Conservation (phyloP, 2,113 vertebrate species). For the Epinephelus lanceolatus region DNA sequence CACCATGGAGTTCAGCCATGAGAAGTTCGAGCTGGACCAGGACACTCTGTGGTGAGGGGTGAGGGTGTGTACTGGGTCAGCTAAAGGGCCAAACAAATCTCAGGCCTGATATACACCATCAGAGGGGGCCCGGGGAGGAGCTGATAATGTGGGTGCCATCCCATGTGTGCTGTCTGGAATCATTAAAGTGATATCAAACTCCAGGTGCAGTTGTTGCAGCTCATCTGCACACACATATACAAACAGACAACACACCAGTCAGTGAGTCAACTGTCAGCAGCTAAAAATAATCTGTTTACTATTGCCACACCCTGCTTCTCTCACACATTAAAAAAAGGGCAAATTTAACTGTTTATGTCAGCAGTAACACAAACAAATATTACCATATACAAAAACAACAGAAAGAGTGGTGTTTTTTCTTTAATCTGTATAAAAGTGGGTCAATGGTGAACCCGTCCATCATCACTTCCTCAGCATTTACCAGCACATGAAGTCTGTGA, state of each 20-base stretch:
- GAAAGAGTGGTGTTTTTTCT: not conserved
- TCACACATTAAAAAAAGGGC: not conserved
- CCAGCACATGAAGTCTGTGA: not conserved
- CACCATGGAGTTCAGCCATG: not conserved
- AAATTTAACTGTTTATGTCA: conserved; percentile 3
- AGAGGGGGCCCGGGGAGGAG: not conserved
- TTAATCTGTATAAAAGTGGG: not conserved
- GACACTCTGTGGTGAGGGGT: not conserved
- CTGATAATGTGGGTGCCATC: not conserved
- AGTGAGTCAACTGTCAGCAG: conserved; percentile 2
- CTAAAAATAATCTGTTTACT: conserved; percentile 59
- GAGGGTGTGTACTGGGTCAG: not conserved
- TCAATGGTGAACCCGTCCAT: too few species aligned
- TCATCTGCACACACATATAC: conserved; percentile 25
- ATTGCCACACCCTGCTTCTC: conserved; percentile 5
- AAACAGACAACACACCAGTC: conserved; percentile 3
- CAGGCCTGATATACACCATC: not conserved
- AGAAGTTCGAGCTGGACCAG: conserved; percentile 14
- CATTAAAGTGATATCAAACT: conserved; percentile 32
- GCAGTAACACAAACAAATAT: not conserved
- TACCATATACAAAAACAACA: not conserved
- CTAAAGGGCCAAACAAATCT: not conserved
- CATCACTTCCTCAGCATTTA: too few species aligned
- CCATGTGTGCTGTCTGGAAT: not conserved
- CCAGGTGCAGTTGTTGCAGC: conserved; percentile 56